Conservation (phyloP, 2,888 invertebrate genomes). For the Oscheius sp. region DNA sequence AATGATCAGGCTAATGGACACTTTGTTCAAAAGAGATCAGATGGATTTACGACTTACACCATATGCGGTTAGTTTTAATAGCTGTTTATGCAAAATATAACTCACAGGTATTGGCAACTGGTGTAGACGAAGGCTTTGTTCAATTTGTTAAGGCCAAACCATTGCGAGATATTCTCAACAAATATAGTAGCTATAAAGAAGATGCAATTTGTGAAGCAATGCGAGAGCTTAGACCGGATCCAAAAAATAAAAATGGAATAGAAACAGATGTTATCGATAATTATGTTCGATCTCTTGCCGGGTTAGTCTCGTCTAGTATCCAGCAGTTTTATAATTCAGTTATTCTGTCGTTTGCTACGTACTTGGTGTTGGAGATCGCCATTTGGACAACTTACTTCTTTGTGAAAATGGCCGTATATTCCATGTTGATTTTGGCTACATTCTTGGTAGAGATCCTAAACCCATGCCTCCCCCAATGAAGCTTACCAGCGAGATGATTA, state of each 20-base stretch:
- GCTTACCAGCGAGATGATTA: constrained; percentile 97
- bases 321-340: constrained; percentile 21
- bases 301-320: constrained; percentile 25
- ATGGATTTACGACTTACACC: constrained; percentile 82
- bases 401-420: constrained; percentile 87
- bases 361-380: constrained; percentile 81
- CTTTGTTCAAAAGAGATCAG: constrained; percentile 87
- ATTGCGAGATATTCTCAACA: constrained; percentile 49
- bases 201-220: constrained; percentile 82
- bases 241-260: constrained; percentile 88
- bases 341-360: constrained; percentile 84
- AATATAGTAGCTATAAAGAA: constrained; percentile 35
- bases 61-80: constrained; percentile 37
- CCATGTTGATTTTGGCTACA: constrained; percentile 97
- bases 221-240: constrained; percentile 86
- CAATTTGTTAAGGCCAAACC: constrained; percentile 86
- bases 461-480: constrained; percentile 99
- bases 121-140: constrained; percentile 92
- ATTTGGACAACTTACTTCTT: constrained; percentile 93
- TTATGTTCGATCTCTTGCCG: constrained; percentile 77
- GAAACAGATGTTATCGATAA: constrained; percentile 94
- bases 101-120: constrained; percentile 85
- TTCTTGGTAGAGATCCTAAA: constrained; percentile 90
- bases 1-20: constrained; percentile 98
- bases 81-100: no score